Percentiles rank a stretch among this genome's conserved stretches.
Evolutionary conservation across 1,140 invertebrate genomes (phyloP).

Genomic region (Aphidius ervi): DNA sequence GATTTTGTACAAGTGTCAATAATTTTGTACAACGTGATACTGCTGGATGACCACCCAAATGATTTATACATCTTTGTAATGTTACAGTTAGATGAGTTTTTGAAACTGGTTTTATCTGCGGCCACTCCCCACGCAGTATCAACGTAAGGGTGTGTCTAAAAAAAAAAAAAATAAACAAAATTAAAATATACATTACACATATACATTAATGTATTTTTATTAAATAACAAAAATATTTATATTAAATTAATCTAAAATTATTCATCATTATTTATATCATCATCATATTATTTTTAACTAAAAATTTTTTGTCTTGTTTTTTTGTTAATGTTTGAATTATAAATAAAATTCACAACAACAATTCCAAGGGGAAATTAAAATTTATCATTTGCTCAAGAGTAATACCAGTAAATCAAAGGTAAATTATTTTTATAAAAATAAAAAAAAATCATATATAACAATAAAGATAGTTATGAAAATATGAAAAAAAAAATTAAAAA

Average conservation of each 20-base stretch:
- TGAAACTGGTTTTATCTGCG: constrained; percentile 49
- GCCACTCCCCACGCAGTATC: constrained; percentile 58
- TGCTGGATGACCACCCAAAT: constrained; percentile 46
- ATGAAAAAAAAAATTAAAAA: no score
- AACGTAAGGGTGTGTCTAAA: constrained; percentile 54
- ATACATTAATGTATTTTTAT: not conserved
- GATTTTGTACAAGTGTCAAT: constrained; percentile 51
- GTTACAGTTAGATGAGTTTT: constrained; percentile 55
- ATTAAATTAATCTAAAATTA: no score
- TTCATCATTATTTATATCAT: no score
- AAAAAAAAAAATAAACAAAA: constrained; percentile 19
- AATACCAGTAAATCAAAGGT: not conserved
- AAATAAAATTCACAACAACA: no score
- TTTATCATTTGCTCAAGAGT: no score
- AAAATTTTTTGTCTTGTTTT: no score
- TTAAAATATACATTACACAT: not conserved
- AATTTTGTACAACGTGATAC: constrained; percentile 49
- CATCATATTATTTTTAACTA: no score
- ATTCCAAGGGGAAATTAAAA: no score
- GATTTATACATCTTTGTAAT: constrained; percentile 50
- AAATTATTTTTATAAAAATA: not conserved
- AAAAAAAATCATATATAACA: no score
- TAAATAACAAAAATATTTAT: no score
- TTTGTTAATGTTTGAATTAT: no score
- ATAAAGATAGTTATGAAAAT: no score